phyloP scores from a whole-genome alignment of 2,113 vertebrate genomes.

The Cyprinus carpio region DNA sequence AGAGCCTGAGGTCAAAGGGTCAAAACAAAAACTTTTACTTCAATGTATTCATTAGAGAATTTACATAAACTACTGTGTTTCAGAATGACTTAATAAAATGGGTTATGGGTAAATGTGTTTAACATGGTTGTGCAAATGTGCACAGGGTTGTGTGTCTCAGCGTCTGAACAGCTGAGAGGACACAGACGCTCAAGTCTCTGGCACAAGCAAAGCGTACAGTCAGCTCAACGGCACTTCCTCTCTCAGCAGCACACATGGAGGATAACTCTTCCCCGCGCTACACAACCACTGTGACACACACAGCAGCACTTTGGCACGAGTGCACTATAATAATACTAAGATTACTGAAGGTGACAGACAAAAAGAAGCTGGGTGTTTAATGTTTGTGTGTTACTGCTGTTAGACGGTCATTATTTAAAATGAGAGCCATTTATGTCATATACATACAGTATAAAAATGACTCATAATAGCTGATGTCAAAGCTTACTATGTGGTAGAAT shows the following conservation, averaged over 20 bases:
- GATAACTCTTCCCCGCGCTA: constrained; percentile 32
- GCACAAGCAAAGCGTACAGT: constrained; percentile 25
- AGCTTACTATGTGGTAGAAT: neutral
- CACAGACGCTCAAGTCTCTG: neutral
- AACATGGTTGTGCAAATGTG: neutral
- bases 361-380: neutral
- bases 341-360: neutral
- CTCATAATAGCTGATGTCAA: neutral
- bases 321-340: neutral
- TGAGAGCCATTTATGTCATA: neutral
- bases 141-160: neutral
- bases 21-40: neutral
- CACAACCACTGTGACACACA: neutral
- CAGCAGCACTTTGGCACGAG: neutral
- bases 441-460: neutral
- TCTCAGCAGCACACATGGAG: neutral
- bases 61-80: neutral
- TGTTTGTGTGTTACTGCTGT: neutral
- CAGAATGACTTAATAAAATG: neutral
- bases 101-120: neutral
- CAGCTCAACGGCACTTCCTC: constrained; percentile 31
- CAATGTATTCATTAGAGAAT: neutral
- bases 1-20: constrained; percentile 73
- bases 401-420: neutral
- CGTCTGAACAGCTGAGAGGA: neutral